Conservation (phyloP, 1,140 invertebrate species). For the Carposina sasakii region DNA sequence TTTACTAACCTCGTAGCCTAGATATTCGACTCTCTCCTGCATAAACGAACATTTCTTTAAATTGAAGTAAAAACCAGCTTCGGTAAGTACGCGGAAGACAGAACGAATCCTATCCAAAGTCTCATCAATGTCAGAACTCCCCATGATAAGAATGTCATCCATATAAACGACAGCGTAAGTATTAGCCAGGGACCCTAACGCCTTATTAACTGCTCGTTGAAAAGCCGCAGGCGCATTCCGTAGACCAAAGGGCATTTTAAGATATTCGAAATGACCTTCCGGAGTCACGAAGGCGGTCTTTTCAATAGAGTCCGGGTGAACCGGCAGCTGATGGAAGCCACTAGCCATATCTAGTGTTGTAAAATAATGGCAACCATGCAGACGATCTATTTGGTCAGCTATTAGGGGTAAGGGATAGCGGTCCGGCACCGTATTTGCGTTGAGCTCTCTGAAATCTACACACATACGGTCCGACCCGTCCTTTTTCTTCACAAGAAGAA, state of each 20-base stretch:
- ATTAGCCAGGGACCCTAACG: constrained; percentile 7
- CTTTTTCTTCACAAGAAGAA: too few species aligned
- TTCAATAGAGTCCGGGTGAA: constrained; percentile 33
- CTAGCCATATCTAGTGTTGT: constrained; percentile 41
- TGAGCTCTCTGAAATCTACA: constrained; percentile 64
- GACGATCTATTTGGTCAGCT: constrained; percentile 62
- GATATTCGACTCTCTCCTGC: constrained; percentile 25
- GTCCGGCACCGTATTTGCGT: constrained; percentile 53
- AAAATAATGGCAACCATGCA: constrained; percentile 32
- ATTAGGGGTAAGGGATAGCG: constrained; percentile 64
- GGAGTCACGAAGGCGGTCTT: constrained; percentile 61
- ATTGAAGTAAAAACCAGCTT: too few species aligned
- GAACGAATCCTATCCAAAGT: too few species aligned
- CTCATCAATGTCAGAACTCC: too few species aligned
- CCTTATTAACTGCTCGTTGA: constrained; percentile 24
- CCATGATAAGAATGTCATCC: constrained; percentile 17
- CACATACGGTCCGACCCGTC: too few species aligned
- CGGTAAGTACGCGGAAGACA: too few species aligned
- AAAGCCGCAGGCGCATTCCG: constrained; percentile 33
- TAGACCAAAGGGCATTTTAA: constrained; percentile 33
- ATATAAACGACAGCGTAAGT: constrained; percentile 12
- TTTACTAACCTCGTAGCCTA: constrained; percentile 19
- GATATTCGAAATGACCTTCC: constrained; percentile 41
- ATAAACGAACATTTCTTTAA: constrained; percentile 29
- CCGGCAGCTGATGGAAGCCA: constrained; percentile 64